These are phyloP conservation scores for Panopea generosa DNA, from an alignment of 2,888 invertebrate species.

Conservation along the genomic window DNA sequence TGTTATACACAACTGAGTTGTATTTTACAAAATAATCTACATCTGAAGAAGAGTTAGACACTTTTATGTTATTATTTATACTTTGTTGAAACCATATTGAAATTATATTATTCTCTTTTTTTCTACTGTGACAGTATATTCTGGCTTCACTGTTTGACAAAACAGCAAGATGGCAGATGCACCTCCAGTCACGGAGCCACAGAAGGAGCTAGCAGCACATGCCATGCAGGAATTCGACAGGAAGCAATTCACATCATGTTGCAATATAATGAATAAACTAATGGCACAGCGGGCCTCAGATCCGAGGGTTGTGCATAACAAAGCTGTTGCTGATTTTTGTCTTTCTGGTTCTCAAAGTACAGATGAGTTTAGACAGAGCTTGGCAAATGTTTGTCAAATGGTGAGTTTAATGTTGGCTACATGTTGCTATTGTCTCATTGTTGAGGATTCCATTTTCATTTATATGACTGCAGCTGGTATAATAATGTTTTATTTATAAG, in stretches of 20 bases:
- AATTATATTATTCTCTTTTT: too few species aligned
- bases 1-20: too few species aligned
- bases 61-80: too few species aligned
- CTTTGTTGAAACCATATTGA: too few species aligned
- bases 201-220: slow-evolving; percentile 88
- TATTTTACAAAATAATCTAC: too few species aligned
- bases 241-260: slow-evolving; percentile 88
- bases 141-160: too few species aligned
- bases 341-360: slow-evolving; percentile 88
- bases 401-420: slow-evolving; percentile 49
- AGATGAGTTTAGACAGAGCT: slow-evolving; percentile 87
- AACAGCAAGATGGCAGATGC: slow-evolving; percentile 38
- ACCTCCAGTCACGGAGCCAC: slow-evolving; percentile 86
- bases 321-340: slow-evolving; percentile 93
- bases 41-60: too few species aligned
- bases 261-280: slow-evolving; percentile 89
- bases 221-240: slow-evolving; percentile 89
- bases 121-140: too few species aligned
- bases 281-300: slow-evolving; percentile 87
- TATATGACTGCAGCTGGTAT: too few species aligned
- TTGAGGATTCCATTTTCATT: too few species aligned
- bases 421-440: too few species aligned
- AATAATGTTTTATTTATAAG: too few species aligned
- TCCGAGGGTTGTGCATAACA: slow-evolving; percentile 93
- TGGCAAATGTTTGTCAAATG: slow-evolving; percentile 77